Evolutionary conservation across 2,888 invertebrate species (phyloP).

Genomic region (Prionchulus punctatus): DNA sequence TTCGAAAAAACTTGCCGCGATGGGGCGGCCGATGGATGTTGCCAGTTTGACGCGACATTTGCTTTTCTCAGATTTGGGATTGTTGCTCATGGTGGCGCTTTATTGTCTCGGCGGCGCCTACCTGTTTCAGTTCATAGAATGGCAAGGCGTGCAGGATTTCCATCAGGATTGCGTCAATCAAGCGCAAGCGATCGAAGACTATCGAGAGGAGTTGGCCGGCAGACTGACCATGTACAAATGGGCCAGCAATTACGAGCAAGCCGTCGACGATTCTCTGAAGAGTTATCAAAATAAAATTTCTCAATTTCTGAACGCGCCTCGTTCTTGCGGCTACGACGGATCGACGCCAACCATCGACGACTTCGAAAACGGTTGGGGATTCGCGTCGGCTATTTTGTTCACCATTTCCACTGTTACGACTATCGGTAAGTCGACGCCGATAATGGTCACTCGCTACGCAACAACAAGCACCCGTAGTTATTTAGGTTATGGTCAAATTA

Average conservation of each 20-base stretch:
- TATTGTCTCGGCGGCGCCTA: slow-evolving; percentile 32
- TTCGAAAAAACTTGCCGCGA: no score
- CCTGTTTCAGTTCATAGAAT: slow-evolving; percentile 10
- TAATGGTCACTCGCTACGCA: not conserved
- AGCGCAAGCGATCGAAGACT: no score
- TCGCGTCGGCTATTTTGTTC: slow-evolving; percentile 24
- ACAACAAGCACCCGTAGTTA: not conserved
- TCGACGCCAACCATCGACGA: not conserved
- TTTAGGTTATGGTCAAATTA: slow-evolving; percentile 27
- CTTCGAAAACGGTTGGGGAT: slow-evolving; percentile 15
- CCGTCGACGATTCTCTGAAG: not conserved
- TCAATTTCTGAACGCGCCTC: slow-evolving; percentile 4
- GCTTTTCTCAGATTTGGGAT: slow-evolving; percentile 34
- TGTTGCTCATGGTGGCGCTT: slow-evolving; percentile 30
- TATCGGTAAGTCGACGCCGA: slow-evolving; percentile 19
- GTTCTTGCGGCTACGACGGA: not conserved
- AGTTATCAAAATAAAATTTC: slow-evolving; percentile 12
- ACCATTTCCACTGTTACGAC: slow-evolving; percentile 25
- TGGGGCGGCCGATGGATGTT: no score
- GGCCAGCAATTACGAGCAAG: slow-evolving; percentile 2
- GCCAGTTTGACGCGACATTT: no score
- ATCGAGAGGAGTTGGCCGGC: no score
- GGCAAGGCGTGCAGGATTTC: not conserved
- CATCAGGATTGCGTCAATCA: not conserved
- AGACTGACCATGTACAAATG: slow-evolving; percentile 7